Evolutionary conservation across 1,140 invertebrate genomes (phyloP).

Genomic region (Apis laboriosa): DNA sequence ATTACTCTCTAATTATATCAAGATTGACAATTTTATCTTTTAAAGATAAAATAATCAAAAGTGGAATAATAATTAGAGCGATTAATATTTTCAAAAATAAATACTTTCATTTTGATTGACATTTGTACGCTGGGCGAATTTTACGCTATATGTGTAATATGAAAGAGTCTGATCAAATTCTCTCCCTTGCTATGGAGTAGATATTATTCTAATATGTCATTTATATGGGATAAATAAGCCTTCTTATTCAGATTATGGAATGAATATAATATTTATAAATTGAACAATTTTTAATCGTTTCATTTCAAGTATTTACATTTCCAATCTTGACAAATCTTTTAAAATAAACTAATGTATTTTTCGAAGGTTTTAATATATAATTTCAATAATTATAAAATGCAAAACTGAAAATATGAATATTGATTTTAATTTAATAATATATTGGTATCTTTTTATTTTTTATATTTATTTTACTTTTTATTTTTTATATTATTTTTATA

Average conservation of each 20-base stretch:
- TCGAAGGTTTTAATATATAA: neutral
- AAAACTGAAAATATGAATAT: too few relatives aligned
- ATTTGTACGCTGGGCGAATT: neutral
- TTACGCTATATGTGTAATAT: conserved; percentile 8
- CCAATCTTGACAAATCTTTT: neutral
- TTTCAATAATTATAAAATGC: too few relatives aligned
- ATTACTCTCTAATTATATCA: neutral
- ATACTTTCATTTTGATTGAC: neutral
- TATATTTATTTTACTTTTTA: too few relatives aligned
- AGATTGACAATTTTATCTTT: too few relatives aligned
- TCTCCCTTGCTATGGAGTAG: too few relatives aligned
- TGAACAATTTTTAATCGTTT: neutral
- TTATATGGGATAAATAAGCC: conserved; percentile 19
- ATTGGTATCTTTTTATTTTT: too few relatives aligned
- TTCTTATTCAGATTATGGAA: neutral
- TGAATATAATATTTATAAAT: conserved; percentile 13
- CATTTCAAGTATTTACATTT: neutral
- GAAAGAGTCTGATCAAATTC: conserved; percentile 34
- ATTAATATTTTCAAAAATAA: neutral
- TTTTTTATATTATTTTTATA: too few relatives aligned
- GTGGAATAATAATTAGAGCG: neutral
- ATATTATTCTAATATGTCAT: neutral
- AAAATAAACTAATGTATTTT: neutral
- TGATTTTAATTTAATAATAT: too few relatives aligned
- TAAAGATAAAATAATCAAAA: neutral